A percentile compares a stretch with the other conserved stretches of the same genome.
These are phyloP conservation scores for Vulpes ferrilata DNA, from an alignment of 2,113 vertebrate genomes.

Conservation along the genomic window DNA sequence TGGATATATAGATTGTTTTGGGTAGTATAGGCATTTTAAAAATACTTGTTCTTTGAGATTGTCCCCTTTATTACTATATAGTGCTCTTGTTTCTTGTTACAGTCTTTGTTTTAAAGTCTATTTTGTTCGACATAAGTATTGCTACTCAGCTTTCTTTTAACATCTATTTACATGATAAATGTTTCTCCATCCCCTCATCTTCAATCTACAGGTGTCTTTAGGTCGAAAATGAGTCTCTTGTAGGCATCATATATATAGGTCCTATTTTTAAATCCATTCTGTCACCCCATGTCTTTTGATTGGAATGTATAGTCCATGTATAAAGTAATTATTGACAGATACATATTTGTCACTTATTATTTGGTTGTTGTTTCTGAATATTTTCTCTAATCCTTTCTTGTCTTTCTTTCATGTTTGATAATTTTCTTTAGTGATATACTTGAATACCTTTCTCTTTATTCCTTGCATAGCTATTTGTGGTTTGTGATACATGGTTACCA, in stretches of 20 bases:
- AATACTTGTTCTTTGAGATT: neutral
- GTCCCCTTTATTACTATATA: no score
- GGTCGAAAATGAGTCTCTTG: neutral
- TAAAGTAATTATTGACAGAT: neutral
- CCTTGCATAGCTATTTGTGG: neutral
- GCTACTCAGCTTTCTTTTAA: neutral
- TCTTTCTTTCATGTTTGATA: neutral
- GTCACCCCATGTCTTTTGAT: neutral
- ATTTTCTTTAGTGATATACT: neutral
- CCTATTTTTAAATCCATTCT: neutral
- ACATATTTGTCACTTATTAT: neutral
- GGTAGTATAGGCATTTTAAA: neutral
- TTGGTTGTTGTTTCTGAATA: neutral
- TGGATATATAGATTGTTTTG: no score
- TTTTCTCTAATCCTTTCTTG: neutral
- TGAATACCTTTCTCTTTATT: neutral
- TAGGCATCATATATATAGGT: neutral
- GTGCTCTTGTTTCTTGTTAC: neutral
- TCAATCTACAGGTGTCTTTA: neutral
- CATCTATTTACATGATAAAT: neutral
- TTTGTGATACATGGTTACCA: neutral
- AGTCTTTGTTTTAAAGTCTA: neutral
- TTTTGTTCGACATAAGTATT: neutral
- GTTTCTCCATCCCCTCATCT: neutral
- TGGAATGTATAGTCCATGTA: neutral